Percentiles rank a stretch among this genome's conserved stretches.
Evolutionary conservation across 2,888 invertebrate species (phyloP).

Genomic region (Epinotia demarniana): DNA sequence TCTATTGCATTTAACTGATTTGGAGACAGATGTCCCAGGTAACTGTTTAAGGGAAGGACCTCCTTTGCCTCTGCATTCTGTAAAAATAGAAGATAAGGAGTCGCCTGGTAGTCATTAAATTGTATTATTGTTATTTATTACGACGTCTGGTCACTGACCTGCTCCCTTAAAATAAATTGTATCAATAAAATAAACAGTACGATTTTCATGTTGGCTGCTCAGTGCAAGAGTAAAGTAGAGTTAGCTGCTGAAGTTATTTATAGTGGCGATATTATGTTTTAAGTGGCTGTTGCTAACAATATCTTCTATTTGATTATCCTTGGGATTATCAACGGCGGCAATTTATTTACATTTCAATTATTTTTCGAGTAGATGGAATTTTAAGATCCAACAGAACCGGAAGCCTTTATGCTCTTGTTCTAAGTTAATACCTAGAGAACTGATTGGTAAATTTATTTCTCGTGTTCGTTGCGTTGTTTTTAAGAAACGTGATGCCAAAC

Average conservation of each 20-base stretch:
- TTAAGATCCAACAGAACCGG: too few species aligned
- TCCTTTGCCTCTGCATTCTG: constrained; percentile 32
- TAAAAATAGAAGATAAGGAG: not conserved
- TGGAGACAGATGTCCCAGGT: not conserved
- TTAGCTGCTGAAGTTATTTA: constrained; percentile 4
- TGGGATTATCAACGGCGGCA: constrained; percentile 1
- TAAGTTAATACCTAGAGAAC: too few species aligned
- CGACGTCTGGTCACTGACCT: constrained; percentile 18
- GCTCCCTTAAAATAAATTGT: constrained; percentile 15
- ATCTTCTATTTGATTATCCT: constrained; percentile 34
- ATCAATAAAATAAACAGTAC: constrained; percentile 12
- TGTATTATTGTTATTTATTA: not conserved
- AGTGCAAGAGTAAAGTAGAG: constrained; percentile 4
- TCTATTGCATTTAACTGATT: constrained; percentile 23
- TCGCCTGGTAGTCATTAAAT: not conserved
- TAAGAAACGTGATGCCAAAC: too few species aligned
- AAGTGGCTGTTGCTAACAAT: constrained; percentile 17
- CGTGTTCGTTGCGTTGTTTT: too few species aligned
- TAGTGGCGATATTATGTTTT: constrained; percentile 25
- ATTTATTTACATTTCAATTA: not conserved
- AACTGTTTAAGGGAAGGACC: constrained; percentile 1
- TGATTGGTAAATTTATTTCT: too few species aligned
- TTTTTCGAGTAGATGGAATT: not conserved
- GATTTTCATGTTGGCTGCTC: constrained; percentile 36
- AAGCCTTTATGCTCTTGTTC: too few species aligned